Evolutionary conservation across 2,113 vertebrate genomes (phyloP).

Genomic region (Solea senegalensis): DNA sequence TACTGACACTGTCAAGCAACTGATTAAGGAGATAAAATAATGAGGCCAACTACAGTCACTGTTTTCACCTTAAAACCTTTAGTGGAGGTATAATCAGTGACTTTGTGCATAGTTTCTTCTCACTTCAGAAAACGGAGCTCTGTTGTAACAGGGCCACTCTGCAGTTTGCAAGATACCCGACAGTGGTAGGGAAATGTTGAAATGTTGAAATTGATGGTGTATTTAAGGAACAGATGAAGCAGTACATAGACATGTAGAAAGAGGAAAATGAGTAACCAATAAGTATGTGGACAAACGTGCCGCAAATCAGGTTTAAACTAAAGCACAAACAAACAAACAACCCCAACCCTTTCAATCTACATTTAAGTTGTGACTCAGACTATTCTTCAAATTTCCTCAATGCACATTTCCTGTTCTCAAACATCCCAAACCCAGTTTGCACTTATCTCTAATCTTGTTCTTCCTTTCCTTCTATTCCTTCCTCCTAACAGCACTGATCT

Average conservation of each 20-base stretch:
- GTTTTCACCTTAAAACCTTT: background rate
- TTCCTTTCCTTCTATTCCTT: constrained; percentile 1
- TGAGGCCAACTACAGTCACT: background rate
- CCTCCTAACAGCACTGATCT: constrained; percentile 2
- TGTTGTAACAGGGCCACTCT: constrained; percentile 13
- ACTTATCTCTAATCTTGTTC: constrained; percentile 2
- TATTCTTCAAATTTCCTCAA: constrained; percentile 13
- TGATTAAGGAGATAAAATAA: constrained; percentile 1
- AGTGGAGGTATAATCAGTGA: background rate
- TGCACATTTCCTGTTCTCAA: constrained; percentile 15
- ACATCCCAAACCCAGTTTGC: background rate
- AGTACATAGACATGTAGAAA: background rate
- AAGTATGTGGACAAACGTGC: background rate
- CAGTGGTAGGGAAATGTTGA: background rate
- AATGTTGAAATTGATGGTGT: constrained; percentile 10
- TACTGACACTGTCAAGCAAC: background rate
- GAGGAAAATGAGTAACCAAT: too few relatives aligned
- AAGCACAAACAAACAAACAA: background rate
- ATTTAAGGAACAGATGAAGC: constrained; percentile 9
- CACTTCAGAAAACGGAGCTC: constrained; percentile 15
- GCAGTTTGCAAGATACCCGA: constrained; percentile 19
- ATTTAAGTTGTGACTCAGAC: constrained; percentile 27
- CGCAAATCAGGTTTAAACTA: too few relatives aligned
- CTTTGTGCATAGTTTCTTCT: constrained; percentile 20
- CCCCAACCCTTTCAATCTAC: constrained; percentile 33